phyloP scores from a whole-genome alignment of 1,140 invertebrate genomes.

The Polypedilum vanderplanki region DNA sequence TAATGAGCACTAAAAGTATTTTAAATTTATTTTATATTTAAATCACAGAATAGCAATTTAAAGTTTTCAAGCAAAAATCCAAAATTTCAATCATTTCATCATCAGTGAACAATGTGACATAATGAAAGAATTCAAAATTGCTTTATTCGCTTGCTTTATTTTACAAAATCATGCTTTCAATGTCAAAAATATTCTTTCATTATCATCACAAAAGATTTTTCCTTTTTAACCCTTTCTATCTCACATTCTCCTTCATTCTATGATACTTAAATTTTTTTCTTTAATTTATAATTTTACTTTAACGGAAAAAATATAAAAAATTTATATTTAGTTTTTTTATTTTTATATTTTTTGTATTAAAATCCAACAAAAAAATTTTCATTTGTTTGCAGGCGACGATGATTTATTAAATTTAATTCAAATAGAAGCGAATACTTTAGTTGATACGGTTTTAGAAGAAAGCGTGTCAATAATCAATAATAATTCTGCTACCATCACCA shows the following conservation, averaged over 20 bases:
- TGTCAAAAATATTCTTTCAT: no score
- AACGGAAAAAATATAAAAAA: background rate
- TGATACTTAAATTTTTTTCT: background rate
- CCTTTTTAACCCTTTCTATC: no score
- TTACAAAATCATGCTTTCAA: no score
- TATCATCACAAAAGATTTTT: no score
- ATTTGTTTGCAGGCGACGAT: slow-evolving; percentile 27
- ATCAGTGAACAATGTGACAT: no score
- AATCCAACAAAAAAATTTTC: background rate
- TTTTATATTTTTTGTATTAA: background rate
- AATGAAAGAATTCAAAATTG: no score
- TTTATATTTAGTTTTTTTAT: background rate
- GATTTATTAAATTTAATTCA: slow-evolving; percentile 33
- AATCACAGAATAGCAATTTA: no score
- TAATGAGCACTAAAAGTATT: no score
- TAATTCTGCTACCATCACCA: slow-evolving; percentile 33
- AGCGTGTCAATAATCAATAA: slow-evolving; percentile 40
- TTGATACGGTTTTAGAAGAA: slow-evolving; percentile 42
- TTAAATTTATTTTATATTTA: no score
- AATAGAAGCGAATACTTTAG: slow-evolving; percentile 41
- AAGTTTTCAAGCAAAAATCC: no score
- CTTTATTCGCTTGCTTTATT: no score
- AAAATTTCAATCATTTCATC: no score
- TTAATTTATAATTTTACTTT: background rate
- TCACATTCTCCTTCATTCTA: background rate